Base-by-base conservation (phyloP, 2,113 vertebrate genomes). In the Phoxinus phoxinus region DNA sequence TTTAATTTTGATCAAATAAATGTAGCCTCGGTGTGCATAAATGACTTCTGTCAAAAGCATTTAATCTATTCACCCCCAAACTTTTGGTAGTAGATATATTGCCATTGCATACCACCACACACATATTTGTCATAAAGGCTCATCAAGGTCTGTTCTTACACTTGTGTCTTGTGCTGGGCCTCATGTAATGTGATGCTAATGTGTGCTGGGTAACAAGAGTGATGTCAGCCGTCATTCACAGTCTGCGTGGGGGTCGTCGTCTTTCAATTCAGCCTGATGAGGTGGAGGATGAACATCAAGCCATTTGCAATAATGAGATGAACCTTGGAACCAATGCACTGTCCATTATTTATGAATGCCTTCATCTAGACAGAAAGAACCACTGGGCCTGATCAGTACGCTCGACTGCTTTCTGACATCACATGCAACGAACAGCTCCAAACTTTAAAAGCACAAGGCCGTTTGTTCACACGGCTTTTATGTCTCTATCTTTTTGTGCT, bases 321-420 rank as follows among this genome's bases (percentile, higher is more conserved):
- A 87, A 58, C 46, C 71, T 71, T 25, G 72, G 53, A 85, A 25
- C 59, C 75, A 44, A 35, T 37, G 63, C 30, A 17, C n/a, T 13
- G 15, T 87, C 69, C 83, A 86, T 89, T 84, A 84, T 89, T 89
- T 77, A 86, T 84, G 86, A 81, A 65, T 9, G 11, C 71, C 25
- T 69, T 83, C 73, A 73, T 75, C 80, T 67, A 6, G 10, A 83
- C 61, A 73, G 37, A 73, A 75, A 86, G 85, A 88, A 15, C 56
- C 81, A 37, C 30, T 56, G 81, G 46, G 81, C 48, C 51, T 48
- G 44, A 69, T 82, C 80, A 4, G 10, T 53, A 12, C 10, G 19
- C 61, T 25, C 19, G 51, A 37, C 61, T 41, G 86, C 63, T 65
- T 56, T 73, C 65, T 27, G n/a, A 69, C 53, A 12, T 69, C 41